Percentiles rank a stretch among this genome's conserved stretches.
These are phyloP conservation scores for Benitochromis conjunctus DNA, from an alignment of 2,113 vertebrate genomes.

Conservation along the genomic window DNA sequence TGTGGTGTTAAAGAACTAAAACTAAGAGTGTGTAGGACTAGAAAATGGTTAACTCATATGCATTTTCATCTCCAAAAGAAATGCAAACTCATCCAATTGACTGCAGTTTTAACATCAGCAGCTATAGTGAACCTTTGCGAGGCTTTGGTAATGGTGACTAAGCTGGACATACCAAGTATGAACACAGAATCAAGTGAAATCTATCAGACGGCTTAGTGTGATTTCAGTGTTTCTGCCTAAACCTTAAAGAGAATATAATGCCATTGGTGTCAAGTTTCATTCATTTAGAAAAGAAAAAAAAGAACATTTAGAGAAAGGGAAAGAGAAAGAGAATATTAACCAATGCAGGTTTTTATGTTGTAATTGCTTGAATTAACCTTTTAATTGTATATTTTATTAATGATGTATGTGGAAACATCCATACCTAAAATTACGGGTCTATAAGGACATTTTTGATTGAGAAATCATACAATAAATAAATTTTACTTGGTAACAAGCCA, in stretches of 20 bases:
- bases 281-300: background rate
- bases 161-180: background rate
- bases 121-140: background rate
- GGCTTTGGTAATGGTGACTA: background rate
- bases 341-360: background rate
- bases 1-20: background rate
- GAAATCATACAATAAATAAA: background rate
- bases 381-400: background rate
- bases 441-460: background rate
- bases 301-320: background rate
- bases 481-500: background rate
- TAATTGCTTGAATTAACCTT: background rate
- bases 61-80: background rate
- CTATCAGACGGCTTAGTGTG: background rate
- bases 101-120: background rate
- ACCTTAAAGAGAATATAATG: background rate
- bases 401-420: background rate
- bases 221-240: background rate
- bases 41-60: background rate
- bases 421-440: background rate
- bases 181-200: background rate
- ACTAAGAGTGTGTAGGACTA: background rate
- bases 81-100: background rate
- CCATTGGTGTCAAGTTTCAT: background rate
- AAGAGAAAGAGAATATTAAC: background rate